Base-by-base conservation (phyloP, 2,797 vertebrate genomes). In the Leucoraja ocellata region DNA sequence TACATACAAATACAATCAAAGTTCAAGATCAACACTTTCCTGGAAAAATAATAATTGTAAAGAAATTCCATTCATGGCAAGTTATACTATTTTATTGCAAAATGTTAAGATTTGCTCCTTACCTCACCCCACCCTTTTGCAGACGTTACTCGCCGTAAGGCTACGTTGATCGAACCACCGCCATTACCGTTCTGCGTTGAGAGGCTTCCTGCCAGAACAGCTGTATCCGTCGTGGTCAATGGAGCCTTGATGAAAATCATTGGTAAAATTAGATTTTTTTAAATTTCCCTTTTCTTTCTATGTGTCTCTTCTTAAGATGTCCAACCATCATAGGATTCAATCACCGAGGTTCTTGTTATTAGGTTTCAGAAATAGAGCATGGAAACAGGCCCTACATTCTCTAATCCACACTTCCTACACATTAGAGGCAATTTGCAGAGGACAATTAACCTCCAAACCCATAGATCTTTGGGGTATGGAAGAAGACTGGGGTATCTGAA, bases 111-210 rank as follows among this genome's bases (percentile, higher is more conserved):
- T 88, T 68, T n/a, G 68, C 8, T 36, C 71, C 95, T 95, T 93
- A 99, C 99, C 98, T 99, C 99, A 94, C 98, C 98, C 99, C 99
- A 99, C 9, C 98, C 98, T 93, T 98, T 99, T 0, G 98, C 96
- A 0, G 99, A 99, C 1, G 98, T 99, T 94, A 99, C 98, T 94
- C 98, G 96, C 94, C 98, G 96, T 93, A 99, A 95, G 1, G 98
- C 97, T 94, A 99, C 93, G 95, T 98, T 99, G 94, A 99, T 97
- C 18, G 97, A 98, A 61, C 99, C 99, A 0, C 98, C 98, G 94
- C 99, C 99, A 0, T 98, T 99, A 93, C 99, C 99, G 2, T 99
- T 99, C 96, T 99, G 98, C n/a, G 99, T 99, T 2, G 99, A 99
- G 94, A 99, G 97, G 94, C 98, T 99, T 93, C 99, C 99, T 5